phyloP scores from a whole-genome alignment of 2,888 invertebrate species.

The Coenonympha arcania region DNA sequence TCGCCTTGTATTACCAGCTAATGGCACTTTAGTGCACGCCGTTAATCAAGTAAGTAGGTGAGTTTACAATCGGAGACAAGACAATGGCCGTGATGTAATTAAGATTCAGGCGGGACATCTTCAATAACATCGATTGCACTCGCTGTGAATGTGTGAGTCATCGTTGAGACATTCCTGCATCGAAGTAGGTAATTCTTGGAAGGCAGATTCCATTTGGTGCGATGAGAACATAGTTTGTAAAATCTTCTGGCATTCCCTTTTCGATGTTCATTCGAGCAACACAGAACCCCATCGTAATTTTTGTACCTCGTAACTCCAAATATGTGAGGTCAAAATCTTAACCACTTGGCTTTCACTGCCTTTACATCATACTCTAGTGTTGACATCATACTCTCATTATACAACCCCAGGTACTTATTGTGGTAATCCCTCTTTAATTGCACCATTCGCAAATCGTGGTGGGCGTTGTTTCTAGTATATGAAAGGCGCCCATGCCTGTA shows the following conservation, averaged over 20 bases:
- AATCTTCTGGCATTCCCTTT: too few relatives aligned
- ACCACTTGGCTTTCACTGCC: neutral
- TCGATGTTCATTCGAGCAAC: too few relatives aligned
- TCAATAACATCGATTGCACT: conserved; percentile 21
- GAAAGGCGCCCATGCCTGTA: conserved; percentile 41
- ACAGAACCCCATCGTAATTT: too few relatives aligned
- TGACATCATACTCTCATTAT: too few relatives aligned
- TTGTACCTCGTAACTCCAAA: too few relatives aligned
- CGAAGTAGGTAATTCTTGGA: neutral
- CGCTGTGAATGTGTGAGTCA: conserved; percentile 21
- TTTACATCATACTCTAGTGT: too few relatives aligned
- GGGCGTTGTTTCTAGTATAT: conserved; percentile 37
- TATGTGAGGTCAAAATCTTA: too few relatives aligned
- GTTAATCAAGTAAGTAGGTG: neutral
- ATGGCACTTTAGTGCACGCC: neutral
- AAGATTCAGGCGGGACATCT: conserved; percentile 20
- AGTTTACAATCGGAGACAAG: conserved; percentile 10
- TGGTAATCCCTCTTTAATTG: conserved; percentile 26
- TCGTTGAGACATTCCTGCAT: conserved; percentile 14
- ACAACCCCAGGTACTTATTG: too few relatives aligned
- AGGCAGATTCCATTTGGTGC: neutral
- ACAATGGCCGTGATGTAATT: conserved; percentile 25
- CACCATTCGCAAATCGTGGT: conserved; percentile 32
- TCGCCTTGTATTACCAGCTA: neutral
- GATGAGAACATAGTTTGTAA: neutral